Evolutionary conservation across 2,113 vertebrate genomes (phyloP).

Genomic region (Sardina pilchardus): DNA sequence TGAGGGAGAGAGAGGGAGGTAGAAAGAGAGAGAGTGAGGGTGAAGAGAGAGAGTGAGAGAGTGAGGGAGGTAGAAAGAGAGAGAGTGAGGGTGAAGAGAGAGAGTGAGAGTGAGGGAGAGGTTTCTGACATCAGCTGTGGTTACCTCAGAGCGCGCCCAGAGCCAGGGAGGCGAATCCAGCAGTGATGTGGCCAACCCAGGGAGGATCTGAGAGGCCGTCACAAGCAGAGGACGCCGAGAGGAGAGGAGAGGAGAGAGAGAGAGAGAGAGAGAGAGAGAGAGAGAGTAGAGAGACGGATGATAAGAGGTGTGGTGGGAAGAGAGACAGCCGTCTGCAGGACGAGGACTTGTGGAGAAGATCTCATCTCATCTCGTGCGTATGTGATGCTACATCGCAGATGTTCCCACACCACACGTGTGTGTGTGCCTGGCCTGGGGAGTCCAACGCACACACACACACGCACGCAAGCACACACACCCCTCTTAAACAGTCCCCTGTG

Average conservation of each 20-base stretch:
- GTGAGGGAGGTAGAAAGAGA: neutral
- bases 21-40: neutral
- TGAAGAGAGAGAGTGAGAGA: neutral
- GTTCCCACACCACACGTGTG: neutral
- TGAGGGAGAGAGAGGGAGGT: neutral
- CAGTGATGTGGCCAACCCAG: constrained; percentile 24
- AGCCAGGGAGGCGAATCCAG: constrained; percentile 25
- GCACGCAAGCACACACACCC: neutral
- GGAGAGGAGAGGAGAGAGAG: constrained; percentile 28
- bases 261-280: constrained; percentile 20
- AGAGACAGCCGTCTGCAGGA: neutral
- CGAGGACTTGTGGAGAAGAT: neutral
- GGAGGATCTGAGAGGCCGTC: constrained; percentile 45
- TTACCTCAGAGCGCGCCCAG: constrained; percentile 23
- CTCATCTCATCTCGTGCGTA: neutral
- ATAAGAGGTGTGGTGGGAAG: constrained; percentile 5
- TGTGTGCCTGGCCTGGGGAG: neutral
- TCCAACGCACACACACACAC: neutral
- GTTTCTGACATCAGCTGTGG: constrained; percentile 22
- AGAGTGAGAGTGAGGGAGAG: constrained; percentile 9
- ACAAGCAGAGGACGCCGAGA: neutral
- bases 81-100: neutral
- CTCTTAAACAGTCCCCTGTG: neutral
- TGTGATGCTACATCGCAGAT: neutral
- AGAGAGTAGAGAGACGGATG: constrained; percentile 17